These are phyloP conservation scores for Dinocampus coccinellae DNA, from an alignment of 2,888 invertebrate species.

Conservation along the genomic window DNA sequence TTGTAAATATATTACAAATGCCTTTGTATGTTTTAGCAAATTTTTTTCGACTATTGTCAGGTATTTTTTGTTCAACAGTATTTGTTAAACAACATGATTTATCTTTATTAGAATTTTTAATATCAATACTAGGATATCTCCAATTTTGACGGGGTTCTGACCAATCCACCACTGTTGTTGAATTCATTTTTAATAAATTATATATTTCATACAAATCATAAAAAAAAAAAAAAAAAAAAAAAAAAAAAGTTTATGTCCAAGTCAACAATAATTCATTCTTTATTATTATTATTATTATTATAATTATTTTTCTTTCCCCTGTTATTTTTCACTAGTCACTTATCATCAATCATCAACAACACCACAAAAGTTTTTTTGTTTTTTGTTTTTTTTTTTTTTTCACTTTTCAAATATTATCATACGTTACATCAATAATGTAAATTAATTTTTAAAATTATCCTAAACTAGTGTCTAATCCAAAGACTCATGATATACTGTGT, in stretches of 20 bases:
- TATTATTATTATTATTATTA: no score
- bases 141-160: constrained; percentile 64
- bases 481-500: no score
- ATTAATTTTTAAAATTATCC: no score
- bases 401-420: neutral
- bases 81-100: constrained; percentile 25
- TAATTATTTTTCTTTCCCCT: no score
- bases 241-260: no score
- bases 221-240: neutral
- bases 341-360: neutral
- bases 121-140: constrained; percentile 59
- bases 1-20: constrained; percentile 63
- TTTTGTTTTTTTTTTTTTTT: no score
- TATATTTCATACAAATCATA: neutral
- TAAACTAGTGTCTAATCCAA: no score
- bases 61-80: neutral
- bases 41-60: constrained; percentile 55
- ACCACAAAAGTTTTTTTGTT: no score
- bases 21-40: constrained; percentile 63
- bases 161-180: constrained; percentile 62
- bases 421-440: neutral
- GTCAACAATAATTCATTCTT: neutral
- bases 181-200: constrained; percentile 55
- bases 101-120: constrained; percentile 31
- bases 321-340: neutral